Evolutionary conservation across 2,888 invertebrate species (phyloP), one percentile per base, ranked within the genome.

Genomic region (Acronicta aceris): DNA sequence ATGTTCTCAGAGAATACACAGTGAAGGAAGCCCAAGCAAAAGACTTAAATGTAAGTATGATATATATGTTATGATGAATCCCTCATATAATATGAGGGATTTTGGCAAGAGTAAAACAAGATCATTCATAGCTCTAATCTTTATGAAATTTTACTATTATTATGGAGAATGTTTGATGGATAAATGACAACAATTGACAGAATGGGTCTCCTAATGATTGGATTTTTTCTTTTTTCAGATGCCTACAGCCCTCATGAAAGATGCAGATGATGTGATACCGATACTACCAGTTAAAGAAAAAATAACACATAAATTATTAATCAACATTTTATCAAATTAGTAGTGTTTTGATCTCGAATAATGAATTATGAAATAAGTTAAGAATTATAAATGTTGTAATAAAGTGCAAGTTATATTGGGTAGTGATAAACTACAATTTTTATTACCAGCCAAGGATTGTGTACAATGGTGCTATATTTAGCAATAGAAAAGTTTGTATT

Each of bases 1-100:
- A 97, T 89, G 95, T 99, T 36, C 87, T 99, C 15, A 95, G 98
- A 81, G 99, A 99, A 88, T 98, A 95, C 78, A 97, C 98, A 15
- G 96, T 96, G 46, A 96, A 97, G 78, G 98, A 98, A 92, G 96
- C 97, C 33, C 96, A 96, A 76, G 96, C 96, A 55, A 91, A 95
- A 54, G 96, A 97, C 69, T 90, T 98, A 76, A 95, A 95, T 83
- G 97, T 97, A 87, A 87, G 90, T 88, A 57, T 51, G 10, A n/a
- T n/a, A n/a, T n/a, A n/a, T n/a, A n/a, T n/a, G n/a, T n/a, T n/a
- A n/a, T n/a, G n/a, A n/a, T n/a, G n/a, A n/a, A n/a, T n/a, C n/a
- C n/a, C n/a, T n/a, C n/a, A n/a, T n/a, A n/a, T n/a, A n/a, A n/a
- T n/a, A n/a, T n/a, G n/a, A n/a, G n/a, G n/a, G n/a, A n/a, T n/a